These are phyloP conservation scores for Thunnus maccoyii DNA, from an alignment of 2,113 vertebrate species.

Conservation along the genomic window DNA sequence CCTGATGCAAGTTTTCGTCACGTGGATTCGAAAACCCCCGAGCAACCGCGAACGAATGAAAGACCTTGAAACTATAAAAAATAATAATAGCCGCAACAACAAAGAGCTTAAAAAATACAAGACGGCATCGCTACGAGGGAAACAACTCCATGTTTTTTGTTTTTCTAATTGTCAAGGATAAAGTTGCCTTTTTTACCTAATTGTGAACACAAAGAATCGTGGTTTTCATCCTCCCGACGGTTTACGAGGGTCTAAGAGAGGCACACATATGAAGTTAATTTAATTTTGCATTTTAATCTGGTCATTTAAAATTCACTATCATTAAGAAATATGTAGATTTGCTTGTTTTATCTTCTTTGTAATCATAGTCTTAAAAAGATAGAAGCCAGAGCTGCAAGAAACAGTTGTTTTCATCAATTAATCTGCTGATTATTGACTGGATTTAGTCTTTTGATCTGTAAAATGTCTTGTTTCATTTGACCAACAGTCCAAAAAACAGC, in stretches of 20 bases:
- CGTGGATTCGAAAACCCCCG: constrained; percentile 7
- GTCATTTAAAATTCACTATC: background rate
- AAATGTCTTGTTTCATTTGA: background rate
- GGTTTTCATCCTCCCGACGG: constrained; percentile 9
- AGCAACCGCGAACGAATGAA: constrained; percentile 8
- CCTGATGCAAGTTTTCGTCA: background rate
- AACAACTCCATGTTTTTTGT: background rate
- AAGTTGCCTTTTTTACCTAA: constrained; percentile 18
- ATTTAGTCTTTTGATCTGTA: too few relatives aligned
- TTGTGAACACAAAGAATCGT: constrained; percentile 25
- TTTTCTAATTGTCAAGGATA: constrained; percentile 35
- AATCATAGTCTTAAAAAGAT: background rate
- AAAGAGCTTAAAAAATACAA: constrained; percentile 34
- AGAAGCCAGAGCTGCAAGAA: background rate
- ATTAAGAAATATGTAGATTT: background rate
- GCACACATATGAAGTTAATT: background rate
- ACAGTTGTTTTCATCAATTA: background rate
- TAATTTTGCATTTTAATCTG: too few relatives aligned
- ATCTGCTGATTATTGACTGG: too few relatives aligned
- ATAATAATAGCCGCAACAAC: constrained; percentile 35
- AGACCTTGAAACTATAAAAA: constrained; percentile 41
- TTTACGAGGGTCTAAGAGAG: background rate
- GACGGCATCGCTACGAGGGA: background rate
- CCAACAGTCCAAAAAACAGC: background rate
- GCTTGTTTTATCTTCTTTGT: background rate